Percentiles rank a stretch among this genome's conserved stretches.
Conservation (phyloP, 2,113 vertebrate species). For the Oriolus oriolus region DNA sequence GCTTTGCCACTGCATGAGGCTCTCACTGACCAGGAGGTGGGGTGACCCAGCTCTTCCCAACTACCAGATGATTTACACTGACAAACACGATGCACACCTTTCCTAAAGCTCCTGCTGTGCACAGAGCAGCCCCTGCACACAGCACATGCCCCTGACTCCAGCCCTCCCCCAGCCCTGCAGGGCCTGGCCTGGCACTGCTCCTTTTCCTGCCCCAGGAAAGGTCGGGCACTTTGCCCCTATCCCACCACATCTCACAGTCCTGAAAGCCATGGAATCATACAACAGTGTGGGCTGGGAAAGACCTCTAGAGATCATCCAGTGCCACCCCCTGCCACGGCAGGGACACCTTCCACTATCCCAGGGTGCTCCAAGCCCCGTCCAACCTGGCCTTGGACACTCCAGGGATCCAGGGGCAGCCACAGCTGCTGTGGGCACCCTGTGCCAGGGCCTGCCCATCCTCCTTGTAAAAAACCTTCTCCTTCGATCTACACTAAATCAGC, state of each 20-base stretch:
- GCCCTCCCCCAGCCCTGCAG: not conserved
- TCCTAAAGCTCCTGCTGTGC: not conserved
- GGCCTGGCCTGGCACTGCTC: not conserved
- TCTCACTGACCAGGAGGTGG: not conserved
- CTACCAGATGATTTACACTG: not conserved
- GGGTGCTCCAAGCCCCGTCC: not conserved
- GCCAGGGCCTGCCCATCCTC: not conserved
- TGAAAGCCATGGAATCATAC: not conserved
- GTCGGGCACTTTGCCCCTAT: rapidly evolving
- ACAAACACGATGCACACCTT: rapidly evolving
- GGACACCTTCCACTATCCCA: rapidly evolving
- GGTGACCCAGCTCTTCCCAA: not conserved
- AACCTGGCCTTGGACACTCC: not conserved
- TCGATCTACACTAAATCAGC: not conserved
- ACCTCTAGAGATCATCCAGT: not conserved
- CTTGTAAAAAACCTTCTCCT: not conserved
- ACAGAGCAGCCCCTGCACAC: not conserved
- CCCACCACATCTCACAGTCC: not conserved
- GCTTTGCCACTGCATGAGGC: not conserved
- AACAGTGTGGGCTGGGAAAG: not conserved
- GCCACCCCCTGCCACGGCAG: not conserved
- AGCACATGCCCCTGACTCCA: rapidly evolving
- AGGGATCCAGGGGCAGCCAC: not conserved
- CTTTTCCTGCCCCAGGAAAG: not conserved
- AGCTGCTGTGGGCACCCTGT: not conserved